These are phyloP conservation scores for Cercopithecus mona DNA, from an alignment of 2,113 vertebrate genomes.

Conservation along the genomic window DNA sequence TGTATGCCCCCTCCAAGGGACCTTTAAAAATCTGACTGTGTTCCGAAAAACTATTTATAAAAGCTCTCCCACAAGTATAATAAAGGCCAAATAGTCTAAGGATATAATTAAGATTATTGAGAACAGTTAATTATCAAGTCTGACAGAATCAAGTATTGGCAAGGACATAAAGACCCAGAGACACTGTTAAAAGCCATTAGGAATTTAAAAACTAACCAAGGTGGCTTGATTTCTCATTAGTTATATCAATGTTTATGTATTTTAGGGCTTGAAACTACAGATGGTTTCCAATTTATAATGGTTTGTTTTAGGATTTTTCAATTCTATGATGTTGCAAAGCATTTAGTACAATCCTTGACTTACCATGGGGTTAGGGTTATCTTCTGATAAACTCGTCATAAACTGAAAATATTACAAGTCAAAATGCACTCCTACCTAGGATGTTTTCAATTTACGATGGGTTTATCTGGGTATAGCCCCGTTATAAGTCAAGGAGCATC, in stretches of 20 bases:
- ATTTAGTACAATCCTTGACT: neutral
- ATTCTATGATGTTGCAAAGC: neutral
- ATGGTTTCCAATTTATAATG: neutral
- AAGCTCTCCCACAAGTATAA: neutral
- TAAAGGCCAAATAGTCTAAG: neutral
- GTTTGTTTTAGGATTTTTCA: neutral
- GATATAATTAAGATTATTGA: neutral
- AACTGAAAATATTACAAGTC: neutral
- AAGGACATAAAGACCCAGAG: neutral
- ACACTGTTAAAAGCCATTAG: neutral
- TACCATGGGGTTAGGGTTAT: neutral
- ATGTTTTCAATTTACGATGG: neutral
- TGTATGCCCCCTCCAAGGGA: neutral
- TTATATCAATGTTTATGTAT: neutral
- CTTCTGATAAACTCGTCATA: neutral
- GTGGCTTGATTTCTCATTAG: neutral
- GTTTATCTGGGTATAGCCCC: neutral
- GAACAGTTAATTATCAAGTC: neutral
- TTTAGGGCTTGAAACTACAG: neutral
- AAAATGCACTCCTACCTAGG: neutral
- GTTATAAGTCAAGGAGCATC: neutral
- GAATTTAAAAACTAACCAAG: slow-evolving; percentile 23
- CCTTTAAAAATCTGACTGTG: neutral
- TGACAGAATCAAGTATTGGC: neutral
- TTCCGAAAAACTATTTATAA: slow-evolving; percentile 24